Evolutionary conservation across 1,140 invertebrate genomes (phyloP), one percentile per base, ranked within the genome.

Genomic region (Diachasmimorpha longicaudata): DNA sequence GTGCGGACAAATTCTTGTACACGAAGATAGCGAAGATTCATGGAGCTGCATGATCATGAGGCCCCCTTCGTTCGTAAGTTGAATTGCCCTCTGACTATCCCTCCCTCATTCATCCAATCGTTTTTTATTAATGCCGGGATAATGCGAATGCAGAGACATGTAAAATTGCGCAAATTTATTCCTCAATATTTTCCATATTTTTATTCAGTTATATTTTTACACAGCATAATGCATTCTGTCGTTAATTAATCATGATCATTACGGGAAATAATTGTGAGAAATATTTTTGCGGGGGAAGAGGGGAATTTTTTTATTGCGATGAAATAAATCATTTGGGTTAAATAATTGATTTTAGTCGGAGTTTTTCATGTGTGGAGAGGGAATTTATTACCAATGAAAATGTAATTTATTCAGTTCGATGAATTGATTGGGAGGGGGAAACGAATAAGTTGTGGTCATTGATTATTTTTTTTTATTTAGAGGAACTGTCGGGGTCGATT

Each of bases 1-100:
- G 70, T 72, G 70, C 70, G 70, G 70, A 72, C 70, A 72, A 72
- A 72, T 72, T 72, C 70, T 70, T 70, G 37, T 58, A 25, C 70
- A 72, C 31, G 31, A 36, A 72, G 70, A 72, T 72, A 72, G 70
- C 36, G 70, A 48, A 72, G 70, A 72, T 72, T 72, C 70, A 72
- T 72, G 70, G 39, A 44, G 42, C 19, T 70, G 13, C 46, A 46
- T 48, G 69, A 70, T 37, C 31, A 44, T 36, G 9, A 6, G 9
- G 6, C 31, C 67, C 10, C 67, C 21, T 13, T 39, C 52, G 21
- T 25, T n/a, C 42, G 70, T 46, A 48, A 44, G 70, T 71, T 44
- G 70, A 44, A 71, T 71, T 71, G 48, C 70, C 46, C 46, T 48
- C 70, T 46, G 70, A 39, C 42, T 52, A 52, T 31, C 70, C 31